These are phyloP conservation scores for Melanotaenia nigrans DNA, from an alignment of 2,797 vertebrate species.

Conservation along the genomic window DNA sequence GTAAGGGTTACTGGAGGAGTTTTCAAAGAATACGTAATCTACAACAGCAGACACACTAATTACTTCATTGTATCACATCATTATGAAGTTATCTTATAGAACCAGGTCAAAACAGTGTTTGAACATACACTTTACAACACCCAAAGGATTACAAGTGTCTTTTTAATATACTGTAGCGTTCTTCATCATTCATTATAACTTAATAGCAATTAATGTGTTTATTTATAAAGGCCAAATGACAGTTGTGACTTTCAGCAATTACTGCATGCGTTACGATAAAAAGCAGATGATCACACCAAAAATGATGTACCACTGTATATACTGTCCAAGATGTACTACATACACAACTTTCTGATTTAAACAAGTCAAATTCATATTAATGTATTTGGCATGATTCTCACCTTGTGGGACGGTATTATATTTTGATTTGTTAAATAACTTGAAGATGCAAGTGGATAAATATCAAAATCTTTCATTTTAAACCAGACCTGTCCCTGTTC, in stretches of 20 bases:
- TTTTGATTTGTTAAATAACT: conserved; percentile 6
- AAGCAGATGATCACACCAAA: not conserved
- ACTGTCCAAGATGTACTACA: not conserved
- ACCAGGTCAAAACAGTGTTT: not conserved
- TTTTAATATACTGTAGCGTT: not conserved
- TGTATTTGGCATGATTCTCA: not conserved
- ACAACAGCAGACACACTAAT: conserved; percentile 68
- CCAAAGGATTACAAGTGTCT: not conserved
- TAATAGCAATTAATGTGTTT: not conserved
- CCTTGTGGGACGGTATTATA: not conserved
- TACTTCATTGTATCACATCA: conserved; percentile 10
- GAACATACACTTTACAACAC: not conserved
- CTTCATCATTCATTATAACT: not conserved
- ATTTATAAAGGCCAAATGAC: not conserved
- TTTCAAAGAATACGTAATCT: conserved; percentile 99
- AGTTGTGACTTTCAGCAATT: not conserved
- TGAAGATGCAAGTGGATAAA: not conserved
- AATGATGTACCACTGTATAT: not conserved
- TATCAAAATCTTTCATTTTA: not conserved
- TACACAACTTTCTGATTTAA: not conserved
- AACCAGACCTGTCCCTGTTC: too few species aligned
- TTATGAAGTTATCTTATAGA: too few species aligned
- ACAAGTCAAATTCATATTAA: not conserved
- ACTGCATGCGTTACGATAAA: not conserved
- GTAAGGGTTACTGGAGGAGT: conserved; percentile 98